phyloP scores from a whole-genome alignment of 2,113 vertebrate species.

The Bagarius yarrelli region DNA sequence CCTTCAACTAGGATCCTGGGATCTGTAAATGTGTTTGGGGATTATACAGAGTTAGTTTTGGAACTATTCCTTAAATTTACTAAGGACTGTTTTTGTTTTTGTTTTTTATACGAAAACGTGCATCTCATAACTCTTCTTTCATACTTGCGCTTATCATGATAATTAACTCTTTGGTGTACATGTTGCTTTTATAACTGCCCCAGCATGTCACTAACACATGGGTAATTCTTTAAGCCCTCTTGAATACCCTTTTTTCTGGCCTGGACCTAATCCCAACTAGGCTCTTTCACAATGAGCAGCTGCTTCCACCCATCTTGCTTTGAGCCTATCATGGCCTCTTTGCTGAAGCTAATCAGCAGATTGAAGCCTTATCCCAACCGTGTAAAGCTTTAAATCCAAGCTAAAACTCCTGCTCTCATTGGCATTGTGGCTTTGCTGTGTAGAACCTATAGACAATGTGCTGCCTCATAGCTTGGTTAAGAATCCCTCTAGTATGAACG shows the following conservation, averaged over 20 bases:
- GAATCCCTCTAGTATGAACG: constrained; percentile 38
- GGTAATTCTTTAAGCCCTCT: constrained; percentile 49
- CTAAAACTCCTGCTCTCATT: constrained; percentile 62
- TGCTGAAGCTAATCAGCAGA: constrained; percentile 66
- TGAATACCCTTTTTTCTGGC: constrained; percentile 41
- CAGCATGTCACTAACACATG: constrained; percentile 61
- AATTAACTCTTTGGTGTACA: constrained; percentile 20
- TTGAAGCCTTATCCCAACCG: constrained; percentile 56
- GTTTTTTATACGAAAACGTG: neutral
- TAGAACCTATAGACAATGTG: constrained; percentile 58
- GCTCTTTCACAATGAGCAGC: constrained; percentile 59
- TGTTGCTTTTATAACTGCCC: constrained; percentile 28
- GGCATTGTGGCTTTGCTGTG: constrained; percentile 64
- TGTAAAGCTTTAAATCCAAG: constrained; percentile 63
- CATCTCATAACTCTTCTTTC: neutral
- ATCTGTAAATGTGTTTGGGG: neutral
- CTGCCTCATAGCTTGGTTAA: constrained; percentile 61
- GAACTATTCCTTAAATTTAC: neutral
- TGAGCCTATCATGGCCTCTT: constrained; percentile 60
- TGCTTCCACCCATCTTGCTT: constrained; percentile 55
- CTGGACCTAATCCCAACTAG: constrained; percentile 63
- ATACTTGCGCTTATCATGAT: constrained; percentile 4
- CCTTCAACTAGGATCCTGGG: neutral
- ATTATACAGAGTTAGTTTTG: neutral
- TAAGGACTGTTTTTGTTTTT: neutral